phyloP scores from a whole-genome alignment of 2,888 invertebrate species.

The Lithophane socia region DNA sequence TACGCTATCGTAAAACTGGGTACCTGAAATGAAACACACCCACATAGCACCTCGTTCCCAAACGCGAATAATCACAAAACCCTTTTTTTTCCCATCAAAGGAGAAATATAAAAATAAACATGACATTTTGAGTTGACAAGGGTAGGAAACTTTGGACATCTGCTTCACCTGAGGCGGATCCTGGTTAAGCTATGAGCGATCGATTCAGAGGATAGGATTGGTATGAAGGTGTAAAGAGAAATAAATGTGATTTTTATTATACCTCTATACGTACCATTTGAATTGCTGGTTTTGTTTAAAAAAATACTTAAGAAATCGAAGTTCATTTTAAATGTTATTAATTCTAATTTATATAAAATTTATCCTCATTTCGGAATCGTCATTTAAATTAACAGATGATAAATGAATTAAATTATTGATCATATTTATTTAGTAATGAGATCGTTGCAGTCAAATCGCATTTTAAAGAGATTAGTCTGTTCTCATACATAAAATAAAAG shows the following conservation, averaged over 20 bases:
- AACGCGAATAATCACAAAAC: constrained; percentile 47
- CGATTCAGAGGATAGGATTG: constrained; percentile 38
- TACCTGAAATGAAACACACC: constrained; percentile 2
- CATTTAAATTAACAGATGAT: background rate
- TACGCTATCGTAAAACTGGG: background rate
- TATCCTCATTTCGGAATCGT: background rate
- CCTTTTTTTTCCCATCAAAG: constrained; percentile 59
- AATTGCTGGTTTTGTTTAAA: background rate
- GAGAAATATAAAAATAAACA: constrained; percentile 72
- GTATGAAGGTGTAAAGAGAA: background rate
- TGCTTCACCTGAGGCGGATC: constrained; percentile 75
- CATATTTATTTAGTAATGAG: background rate
- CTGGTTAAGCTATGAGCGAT: constrained; percentile 61
- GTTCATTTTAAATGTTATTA: background rate
- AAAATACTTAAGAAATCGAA: background rate
- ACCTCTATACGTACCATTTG: background rate
- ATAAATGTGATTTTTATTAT: constrained; percentile 13
- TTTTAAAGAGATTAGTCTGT: background rate
- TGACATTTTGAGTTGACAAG: constrained; percentile 79
- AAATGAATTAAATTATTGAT: background rate
- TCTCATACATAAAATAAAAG: background rate
- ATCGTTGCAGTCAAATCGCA: background rate
- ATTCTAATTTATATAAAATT: too few relatives aligned
- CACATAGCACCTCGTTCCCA: constrained; percentile 5
- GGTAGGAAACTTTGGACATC: constrained; percentile 78